phyloP scores from a whole-genome alignment of 2,797 vertebrate genomes.

The Heterohyrax brucei region DNA sequence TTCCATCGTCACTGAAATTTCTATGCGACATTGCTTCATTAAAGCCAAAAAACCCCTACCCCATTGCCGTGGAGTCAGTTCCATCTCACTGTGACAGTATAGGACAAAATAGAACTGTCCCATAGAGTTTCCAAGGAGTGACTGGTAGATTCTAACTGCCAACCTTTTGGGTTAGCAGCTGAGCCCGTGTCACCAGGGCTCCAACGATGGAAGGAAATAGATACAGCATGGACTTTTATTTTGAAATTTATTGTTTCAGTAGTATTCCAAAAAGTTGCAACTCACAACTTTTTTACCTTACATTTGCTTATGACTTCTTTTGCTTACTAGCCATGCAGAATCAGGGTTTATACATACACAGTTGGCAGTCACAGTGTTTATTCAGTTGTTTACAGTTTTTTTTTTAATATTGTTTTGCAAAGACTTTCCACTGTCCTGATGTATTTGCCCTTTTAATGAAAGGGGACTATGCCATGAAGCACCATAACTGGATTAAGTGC shows the following conservation, averaged over 20 bases:
- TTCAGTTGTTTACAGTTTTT: conserved; percentile 12
- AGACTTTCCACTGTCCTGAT: not conserved
- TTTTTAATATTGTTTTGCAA: not conserved
- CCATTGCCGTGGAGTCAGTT: no score
- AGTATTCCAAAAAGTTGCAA: not conserved
- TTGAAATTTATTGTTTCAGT: conserved; percentile 14
- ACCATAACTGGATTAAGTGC: not conserved
- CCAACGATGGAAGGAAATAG: not conserved
- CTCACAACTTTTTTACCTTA: not conserved
- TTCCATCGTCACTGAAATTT: not conserved
- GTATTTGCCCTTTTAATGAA: not conserved
- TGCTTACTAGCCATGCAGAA: conserved; percentile 35
- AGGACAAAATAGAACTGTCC: no score
- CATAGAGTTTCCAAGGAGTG: no score
- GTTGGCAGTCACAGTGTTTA: not conserved
- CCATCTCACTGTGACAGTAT: no score
- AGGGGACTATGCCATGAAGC: not conserved
- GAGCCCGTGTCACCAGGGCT: no score
- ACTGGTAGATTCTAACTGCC: no score
- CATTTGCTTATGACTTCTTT: conserved; percentile 34
- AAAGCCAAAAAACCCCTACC: no score
- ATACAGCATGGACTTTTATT: conserved; percentile 47
- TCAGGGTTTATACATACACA: not conserved
- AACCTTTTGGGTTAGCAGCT: no score
- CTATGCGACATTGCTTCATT: not conserved